These are phyloP conservation scores for Enteromius viviparus DNA, from an alignment of 2,797 vertebrate genomes.

Conservation along the genomic window DNA sequence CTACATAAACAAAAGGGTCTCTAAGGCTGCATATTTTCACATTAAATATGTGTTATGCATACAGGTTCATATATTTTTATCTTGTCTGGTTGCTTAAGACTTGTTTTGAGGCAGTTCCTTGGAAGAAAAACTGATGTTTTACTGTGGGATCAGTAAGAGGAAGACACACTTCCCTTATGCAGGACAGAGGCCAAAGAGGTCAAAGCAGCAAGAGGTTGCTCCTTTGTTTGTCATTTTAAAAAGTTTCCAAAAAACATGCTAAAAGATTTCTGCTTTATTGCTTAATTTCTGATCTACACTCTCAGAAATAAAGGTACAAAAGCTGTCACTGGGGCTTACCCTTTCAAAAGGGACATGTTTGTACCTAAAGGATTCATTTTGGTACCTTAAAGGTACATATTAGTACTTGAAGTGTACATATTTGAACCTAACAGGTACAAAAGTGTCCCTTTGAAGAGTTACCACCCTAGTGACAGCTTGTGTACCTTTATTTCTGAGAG, in stretches of 20 bases:
- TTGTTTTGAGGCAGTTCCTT: neutral
- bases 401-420: too few species aligned
- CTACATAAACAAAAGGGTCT: neutral
- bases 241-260: neutral
- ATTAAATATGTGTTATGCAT: neutral
- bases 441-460: too few species aligned
- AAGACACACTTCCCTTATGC: slow-evolving; percentile 38
- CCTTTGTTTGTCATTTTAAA: neutral
- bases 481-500: too few species aligned
- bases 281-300: neutral
- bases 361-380: too few species aligned
- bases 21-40: neutral
- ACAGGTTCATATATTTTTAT: neutral
- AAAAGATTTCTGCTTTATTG: neutral
- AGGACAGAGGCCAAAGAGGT: neutral
- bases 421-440: too few species aligned
- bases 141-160: neutral
- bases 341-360: too few species aligned
- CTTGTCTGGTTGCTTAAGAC: neutral
- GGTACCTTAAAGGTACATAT: too few species aligned
- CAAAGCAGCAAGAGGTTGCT: too few species aligned
- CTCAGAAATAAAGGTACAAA: too few species aligned
- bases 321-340: too few species aligned
- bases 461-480: too few species aligned
- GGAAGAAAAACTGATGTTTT: neutral